Evolutionary conservation across 2,113 vertebrate species (phyloP), one percentile per base, ranked within the genome.

Genomic region (Chaetops frenatus): DNA sequence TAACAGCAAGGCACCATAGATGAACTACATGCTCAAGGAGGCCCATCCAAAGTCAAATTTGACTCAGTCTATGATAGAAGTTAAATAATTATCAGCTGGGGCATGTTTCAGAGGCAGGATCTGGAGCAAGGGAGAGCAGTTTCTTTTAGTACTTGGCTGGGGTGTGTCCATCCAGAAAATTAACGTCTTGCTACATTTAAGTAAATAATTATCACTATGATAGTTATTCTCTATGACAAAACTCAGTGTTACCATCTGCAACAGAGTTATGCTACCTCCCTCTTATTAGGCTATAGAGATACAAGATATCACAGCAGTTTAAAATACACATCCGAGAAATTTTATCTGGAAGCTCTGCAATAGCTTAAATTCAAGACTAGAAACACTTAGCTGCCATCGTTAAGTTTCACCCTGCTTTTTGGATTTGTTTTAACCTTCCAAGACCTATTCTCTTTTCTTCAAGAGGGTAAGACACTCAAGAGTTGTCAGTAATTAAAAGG

Each of bases 21-120:
- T 8, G 11, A 78, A 54, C 2, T 4, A 33, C 11, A 45, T 17
- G 19, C 24, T 66, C 33, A 33, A 60, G 53, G 33, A 66, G 58
- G 33, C 31, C 4, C 4, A 28, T 36, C 28, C 5, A 21, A 72
- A 28, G 14, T 31, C 29, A 45, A 10, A 58, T 3, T 28, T 9
- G 8, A 13, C 4, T 65, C 7, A 10, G 15, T 44, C 28, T 42
- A 4, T 16, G 2, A 4, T 12, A 92, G 29, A 90, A 74, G 11
- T n/a, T 0, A 19, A 13, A 33, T 14, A 17, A 31, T 48, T 48
- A 44, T 5, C 9, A 36, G 2, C 12, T 38, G 6, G 1, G 1
- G 7, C 15, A 56, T 19, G 7, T 20, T 81, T 87, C 7, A 11
- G 5, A 28, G 42, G 2, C 3, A 53, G 28, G 15, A 61, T 50